These are phyloP conservation scores for Drosophila saltans DNA, from an alignment of 1,140 invertebrate genomes.

Conservation along the genomic window DNA sequence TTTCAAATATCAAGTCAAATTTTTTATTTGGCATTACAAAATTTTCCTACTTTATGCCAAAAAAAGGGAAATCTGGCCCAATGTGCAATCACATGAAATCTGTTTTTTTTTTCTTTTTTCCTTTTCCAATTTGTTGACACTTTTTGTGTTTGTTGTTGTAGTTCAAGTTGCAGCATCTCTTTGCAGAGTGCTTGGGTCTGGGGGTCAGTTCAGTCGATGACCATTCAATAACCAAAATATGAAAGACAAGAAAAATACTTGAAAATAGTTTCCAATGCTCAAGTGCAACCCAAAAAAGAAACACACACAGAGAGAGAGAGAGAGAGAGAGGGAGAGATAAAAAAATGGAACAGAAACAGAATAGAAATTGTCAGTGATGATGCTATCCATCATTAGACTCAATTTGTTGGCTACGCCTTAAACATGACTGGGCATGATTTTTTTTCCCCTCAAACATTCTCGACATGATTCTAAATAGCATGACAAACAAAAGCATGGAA, in stretches of 20 bases:
- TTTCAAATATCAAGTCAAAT: no score
- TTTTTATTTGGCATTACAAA: no score
- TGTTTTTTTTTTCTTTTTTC: neutral
- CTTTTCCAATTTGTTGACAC: constrained; percentile 59
- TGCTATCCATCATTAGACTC: constrained; percentile 58
- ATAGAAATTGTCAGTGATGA: constrained; percentile 35
- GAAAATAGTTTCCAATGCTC: constrained; percentile 50
- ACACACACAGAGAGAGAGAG: neutral
- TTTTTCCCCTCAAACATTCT: constrained; percentile 12
- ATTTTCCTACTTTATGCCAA: no score
- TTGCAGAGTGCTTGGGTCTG: no score
- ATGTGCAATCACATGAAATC: no score
- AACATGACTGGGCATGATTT: constrained; percentile 50
- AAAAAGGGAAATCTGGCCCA: no score
- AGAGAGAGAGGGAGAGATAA: neutral
- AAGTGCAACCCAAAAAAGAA: constrained; percentile 32
- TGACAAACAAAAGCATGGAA: constrained; percentile 34
- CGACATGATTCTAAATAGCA: constrained; percentile 53
- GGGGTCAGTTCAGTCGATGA: constrained; percentile 26
- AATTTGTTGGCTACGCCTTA: constrained; percentile 58
- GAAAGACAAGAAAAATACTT: constrained; percentile 33
- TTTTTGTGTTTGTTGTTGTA: constrained; percentile 24
- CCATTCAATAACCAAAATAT: constrained; percentile 44
- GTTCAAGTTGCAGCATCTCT: no score
- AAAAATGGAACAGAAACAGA: neutral